A percentile compares a stretch with the other conserved stretches of the same genome.
Evolutionary conservation across 2,113 vertebrate genomes (phyloP).

Genomic region (Actinemys pallida): DNA sequence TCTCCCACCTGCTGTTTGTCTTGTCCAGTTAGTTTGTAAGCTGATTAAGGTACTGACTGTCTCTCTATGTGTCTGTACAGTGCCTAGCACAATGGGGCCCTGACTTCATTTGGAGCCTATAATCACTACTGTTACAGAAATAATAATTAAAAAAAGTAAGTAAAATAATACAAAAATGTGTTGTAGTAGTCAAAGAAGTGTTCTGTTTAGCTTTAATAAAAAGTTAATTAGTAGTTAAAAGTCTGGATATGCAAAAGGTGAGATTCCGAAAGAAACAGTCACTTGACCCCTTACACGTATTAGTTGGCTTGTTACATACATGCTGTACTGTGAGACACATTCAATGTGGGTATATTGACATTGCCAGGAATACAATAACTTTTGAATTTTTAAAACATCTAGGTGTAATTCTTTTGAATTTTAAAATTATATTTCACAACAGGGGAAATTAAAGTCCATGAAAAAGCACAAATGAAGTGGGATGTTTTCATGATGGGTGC

Average conservation of each 20-base stretch:
- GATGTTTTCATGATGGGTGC: not conserved
- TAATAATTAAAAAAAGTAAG: not conserved
- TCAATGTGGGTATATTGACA: fast-evolving
- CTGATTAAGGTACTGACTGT: not conserved
- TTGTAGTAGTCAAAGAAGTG: not conserved
- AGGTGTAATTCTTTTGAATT: conserved; percentile 31
- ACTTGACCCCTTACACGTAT: fast-evolving
- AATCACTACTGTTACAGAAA: not conserved
- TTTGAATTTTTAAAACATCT: not conserved
- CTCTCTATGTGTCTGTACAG: not conserved
- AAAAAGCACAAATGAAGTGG: not conserved
- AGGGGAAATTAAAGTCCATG: not conserved
- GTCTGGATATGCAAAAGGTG: not conserved
- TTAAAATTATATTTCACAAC: not conserved
- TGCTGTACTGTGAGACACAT: not conserved
- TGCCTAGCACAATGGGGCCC: not conserved
- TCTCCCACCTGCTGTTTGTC: fast-evolving
- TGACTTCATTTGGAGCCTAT: not conserved
- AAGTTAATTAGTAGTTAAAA: not conserved
- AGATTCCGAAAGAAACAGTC: conserved; percentile 28
- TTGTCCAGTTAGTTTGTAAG: not conserved
- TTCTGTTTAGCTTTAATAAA: not conserved
- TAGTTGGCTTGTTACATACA: not conserved
- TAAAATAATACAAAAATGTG: not conserved
- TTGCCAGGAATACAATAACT: not conserved